These are phyloP conservation scores for Clarias macrocephalus DNA, from an alignment of 2,113 vertebrate species.

Conservation along the genomic window DNA sequence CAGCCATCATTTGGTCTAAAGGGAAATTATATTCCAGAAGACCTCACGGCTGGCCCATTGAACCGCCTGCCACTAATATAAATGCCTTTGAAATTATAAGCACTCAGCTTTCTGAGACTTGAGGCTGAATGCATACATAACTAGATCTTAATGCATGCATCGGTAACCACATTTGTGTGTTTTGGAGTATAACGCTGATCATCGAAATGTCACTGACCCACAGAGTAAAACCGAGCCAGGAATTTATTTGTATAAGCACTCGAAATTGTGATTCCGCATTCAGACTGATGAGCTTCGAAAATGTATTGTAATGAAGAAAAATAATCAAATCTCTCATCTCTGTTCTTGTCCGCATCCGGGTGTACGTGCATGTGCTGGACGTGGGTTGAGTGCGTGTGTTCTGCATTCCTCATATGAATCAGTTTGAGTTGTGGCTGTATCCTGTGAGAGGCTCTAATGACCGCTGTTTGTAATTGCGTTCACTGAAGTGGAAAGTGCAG, in stretches of 20 bases:
- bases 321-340: slow-evolving; percentile 38
- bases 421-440: slow-evolving; percentile 68
- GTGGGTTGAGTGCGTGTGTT: slow-evolving; percentile 57
- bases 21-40: slow-evolving; percentile 39
- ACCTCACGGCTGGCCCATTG: slow-evolving; percentile 49
- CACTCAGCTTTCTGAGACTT: slow-evolving; percentile 3
- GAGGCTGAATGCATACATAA: slow-evolving; percentile 35
- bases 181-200: slow-evolving; percentile 40
- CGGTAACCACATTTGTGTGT: slow-evolving; percentile 31
- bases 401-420: slow-evolving; percentile 66
- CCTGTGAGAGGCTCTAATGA: slow-evolving; percentile 69
- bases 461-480: slow-evolving; percentile 68
- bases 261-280: neutral
- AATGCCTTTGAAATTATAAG: neutral
- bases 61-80: slow-evolving; percentile 43
- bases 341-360: neutral
- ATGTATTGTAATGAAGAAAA: slow-evolving; percentile 22
- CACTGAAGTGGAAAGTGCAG: slow-evolving; percentile 65
- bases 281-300: neutral
- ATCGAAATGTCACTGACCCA: slow-evolving; percentile 11
- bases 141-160: slow-evolving; percentile 27
- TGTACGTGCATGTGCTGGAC: slow-evolving; percentile 28
- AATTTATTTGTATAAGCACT: slow-evolving; percentile 35
- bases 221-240: neutral
- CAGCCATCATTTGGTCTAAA: slow-evolving; percentile 59